Base-by-base conservation (phyloP, 2,797 vertebrate genomes). In the Yasuhikotakia modesta region DNA sequence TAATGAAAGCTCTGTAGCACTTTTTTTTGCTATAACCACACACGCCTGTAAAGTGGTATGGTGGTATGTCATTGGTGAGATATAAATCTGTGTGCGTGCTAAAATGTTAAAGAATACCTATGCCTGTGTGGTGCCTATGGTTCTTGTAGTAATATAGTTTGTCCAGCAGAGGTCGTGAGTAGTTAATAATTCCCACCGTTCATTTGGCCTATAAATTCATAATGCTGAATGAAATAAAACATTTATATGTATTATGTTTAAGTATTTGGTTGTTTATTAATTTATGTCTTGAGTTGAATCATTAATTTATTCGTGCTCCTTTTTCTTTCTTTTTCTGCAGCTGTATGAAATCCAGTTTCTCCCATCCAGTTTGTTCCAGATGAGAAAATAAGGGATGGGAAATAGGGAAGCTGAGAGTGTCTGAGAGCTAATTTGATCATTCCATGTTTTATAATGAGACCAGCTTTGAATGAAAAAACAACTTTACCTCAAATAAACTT, bases 281-380 rank as follows among this genome's bases (percentile, higher is more conserved):
- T 76, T 10, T 1, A 70, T 74, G n/a, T 64, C 35, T 46, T 79
- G 39, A 64, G 50, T 10, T 45, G 32, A 78, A 58, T 84, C 11
- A 70, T 48, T 68, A 14, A 86, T 88, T 91, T 78, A 91, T 81
- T 45, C 61, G 10, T 79, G 80, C 58, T 66, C 30, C 71, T 21
- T 80, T 71, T 88, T 67, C 61, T 79, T 81, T 67, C 71, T 81
- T 88, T 52, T 90, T 85, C 90, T 92, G 57, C 92, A 94, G 93
- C 93, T 87, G 88, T 87, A 88, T 94, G 91, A 93, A 65, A 79
- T 87, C 84, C 81, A 83, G 82, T 82, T 79, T 85, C 86, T 78
- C 74, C 78, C 76, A 78, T 72, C 80, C 88, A 53, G 70, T 79
- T 78, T 84, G 83, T 84, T 81, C 70, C 39, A 77, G 85, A 80